Evolutionary conservation across 1,140 invertebrate species (phyloP).

Genomic region (Diorhabda carinulata): DNA sequence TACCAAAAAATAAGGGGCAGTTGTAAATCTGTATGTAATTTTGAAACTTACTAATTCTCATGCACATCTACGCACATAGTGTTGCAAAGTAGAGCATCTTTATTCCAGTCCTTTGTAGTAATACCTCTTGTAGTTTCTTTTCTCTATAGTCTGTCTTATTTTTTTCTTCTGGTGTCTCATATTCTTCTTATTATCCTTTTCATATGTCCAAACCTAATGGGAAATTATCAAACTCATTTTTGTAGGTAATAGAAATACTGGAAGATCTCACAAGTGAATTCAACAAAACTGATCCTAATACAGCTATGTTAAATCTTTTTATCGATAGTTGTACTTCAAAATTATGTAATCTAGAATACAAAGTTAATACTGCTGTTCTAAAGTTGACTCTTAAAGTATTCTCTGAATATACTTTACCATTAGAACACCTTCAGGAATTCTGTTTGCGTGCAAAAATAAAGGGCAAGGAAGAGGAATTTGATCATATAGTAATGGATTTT

Average conservation of each 20-base stretch:
- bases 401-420: constrained; percentile 28
- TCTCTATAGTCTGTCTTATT: neutral
- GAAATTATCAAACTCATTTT: constrained; percentile 5
- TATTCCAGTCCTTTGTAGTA: no score
- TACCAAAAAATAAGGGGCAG: constrained; percentile 37
- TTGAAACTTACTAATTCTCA: no score
- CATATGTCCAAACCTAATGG: no score
- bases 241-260: constrained; percentile 34
- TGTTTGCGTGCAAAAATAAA: constrained; percentile 26
- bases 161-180: no score
- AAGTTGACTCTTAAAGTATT: constrained; percentile 38
- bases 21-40: constrained; percentile 26
- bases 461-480: constrained; percentile 24
- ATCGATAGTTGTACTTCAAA: constrained; percentile 34
- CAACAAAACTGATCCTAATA: constrained; percentile 24
- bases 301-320: constrained; percentile 35
- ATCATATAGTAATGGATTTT: constrained; percentile 54
- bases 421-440: constrained; percentile 33
- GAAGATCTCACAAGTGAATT: constrained; percentile 31
- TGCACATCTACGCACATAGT: no score
- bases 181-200: no score
- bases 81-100: no score
- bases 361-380: constrained; percentile 39
- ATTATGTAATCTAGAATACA: constrained; percentile 40
- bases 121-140: no score